phyloP scores from a whole-genome alignment of 2,888 invertebrate genomes.

The Nephrotoma guestfalica region DNA sequence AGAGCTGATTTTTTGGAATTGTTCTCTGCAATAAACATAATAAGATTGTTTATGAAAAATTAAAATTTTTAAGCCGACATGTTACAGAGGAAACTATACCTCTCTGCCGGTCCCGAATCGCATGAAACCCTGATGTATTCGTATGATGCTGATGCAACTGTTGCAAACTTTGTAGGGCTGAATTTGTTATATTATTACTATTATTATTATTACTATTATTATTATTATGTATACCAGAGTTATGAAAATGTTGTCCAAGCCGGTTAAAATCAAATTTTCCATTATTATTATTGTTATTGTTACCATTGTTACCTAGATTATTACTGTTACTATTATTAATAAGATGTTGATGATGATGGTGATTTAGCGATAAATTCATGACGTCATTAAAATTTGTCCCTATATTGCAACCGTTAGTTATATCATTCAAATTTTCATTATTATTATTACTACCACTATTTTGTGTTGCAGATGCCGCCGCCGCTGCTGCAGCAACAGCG shows the following conservation, averaged over 20 bases:
- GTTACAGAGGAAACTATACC: neutral
- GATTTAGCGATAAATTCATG: conserved; percentile 31
- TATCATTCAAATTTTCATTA: conserved; percentile 5
- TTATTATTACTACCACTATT: neutral
- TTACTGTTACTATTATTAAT: conserved; percentile 14
- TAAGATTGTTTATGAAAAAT: neutral
- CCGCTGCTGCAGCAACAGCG: neutral
- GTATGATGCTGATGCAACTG: conserved; percentile 32
- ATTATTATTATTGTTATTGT: conserved; percentile 3
- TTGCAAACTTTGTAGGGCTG: conserved; percentile 30
- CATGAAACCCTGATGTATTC: conserved; percentile 18
- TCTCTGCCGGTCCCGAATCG: neutral
- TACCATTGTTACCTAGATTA: conserved; percentile 23
- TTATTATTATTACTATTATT: conserved; percentile 12
- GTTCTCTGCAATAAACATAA: conserved; percentile 25
- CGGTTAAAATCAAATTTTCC: neutral
- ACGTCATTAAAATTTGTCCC: conserved; percentile 23
- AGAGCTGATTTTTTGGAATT: conserved; percentile 29
- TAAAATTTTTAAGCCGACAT: neutral
- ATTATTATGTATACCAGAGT: conserved; percentile 2
- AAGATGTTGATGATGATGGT: conserved; percentile 13
- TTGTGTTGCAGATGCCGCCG: neutral
- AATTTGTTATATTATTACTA: conserved; percentile 14
- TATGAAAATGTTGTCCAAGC: conserved; percentile 7
- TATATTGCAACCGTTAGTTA: conserved; percentile 19